Base-by-base conservation (phyloP, 1,140 invertebrate genomes). In the Idris sp. region DNA sequence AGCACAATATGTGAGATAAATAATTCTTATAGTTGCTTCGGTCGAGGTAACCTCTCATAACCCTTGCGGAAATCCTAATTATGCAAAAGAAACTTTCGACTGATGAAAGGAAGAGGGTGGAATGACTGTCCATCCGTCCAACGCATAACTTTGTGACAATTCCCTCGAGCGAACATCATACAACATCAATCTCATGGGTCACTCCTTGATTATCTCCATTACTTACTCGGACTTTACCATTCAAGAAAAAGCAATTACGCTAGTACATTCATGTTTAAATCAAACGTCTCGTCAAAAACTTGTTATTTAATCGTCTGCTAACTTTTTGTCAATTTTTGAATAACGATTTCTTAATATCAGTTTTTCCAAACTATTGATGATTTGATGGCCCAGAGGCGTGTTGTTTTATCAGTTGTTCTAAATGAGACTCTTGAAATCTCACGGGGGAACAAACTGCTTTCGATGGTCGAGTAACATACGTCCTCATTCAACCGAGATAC, bases 401-500 rank as follows among this genome's bases (percentile, higher is more conserved):
- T 36, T 26, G 28, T 54, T 75, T 68, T 51, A 67, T 68, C 51
- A 53, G 15, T 68, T 59, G 43, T 49, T 14, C 10, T 49, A 64
- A 54, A 68, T 61, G 61, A 76, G 35, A 10, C 56, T 49, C 43
- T 74, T 35, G 58, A 43, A 76, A 61, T 14, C 64, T 53, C 40
- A 28, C 30, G n/a, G 51, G 43, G 56, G 51, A 61, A 73, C 44
- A 72, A 62, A 75, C 58, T 74, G 72, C 74, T 78, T 72, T 82
- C 76, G 71, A 82, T 80, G 58, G 74, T 56, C 73, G 74, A 76
- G 68, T 73, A 79, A 77, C 73, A 73, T 65, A 72, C 67, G 64
- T 76, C 62, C 48, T 62, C 35, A 41, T 72, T 73, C 49, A 62
- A 61, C 30, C 59, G 53, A 71, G 76, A 76, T 76, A 77, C 78